A percentile compares a stretch with the other conserved stretches of the same genome.
These are phyloP conservation scores for Xestia xanthographa DNA, from an alignment of 2,888 invertebrate genomes.

Conservation along the genomic window DNA sequence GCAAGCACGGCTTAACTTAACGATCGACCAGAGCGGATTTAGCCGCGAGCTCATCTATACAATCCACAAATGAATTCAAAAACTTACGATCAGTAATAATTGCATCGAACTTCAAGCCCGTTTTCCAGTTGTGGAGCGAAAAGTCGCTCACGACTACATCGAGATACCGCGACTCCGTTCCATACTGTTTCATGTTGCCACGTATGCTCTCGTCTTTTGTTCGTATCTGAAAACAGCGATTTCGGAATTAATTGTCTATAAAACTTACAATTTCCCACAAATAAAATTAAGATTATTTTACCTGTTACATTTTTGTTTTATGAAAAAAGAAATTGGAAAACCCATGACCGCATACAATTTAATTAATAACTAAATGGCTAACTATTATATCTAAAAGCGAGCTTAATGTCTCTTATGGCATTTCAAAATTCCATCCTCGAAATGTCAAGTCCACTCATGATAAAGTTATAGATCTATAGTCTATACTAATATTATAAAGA, in stretches of 20 bases:
- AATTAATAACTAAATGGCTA: neutral
- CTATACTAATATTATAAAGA: too few relatives aligned
- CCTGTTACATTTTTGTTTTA: too few relatives aligned
- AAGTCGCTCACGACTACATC: slow-evolving; percentile 98
- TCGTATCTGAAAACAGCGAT: slow-evolving; percentile 85
- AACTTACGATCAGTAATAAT: slow-evolving; percentile 98
- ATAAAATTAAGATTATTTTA: neutral
- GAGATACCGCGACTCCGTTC: slow-evolving; percentile 93
- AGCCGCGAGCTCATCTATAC: too few relatives aligned
- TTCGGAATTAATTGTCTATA: neutral
- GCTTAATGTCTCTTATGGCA: neutral
- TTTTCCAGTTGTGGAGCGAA: slow-evolving; percentile 95
- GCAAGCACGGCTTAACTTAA: too few relatives aligned
- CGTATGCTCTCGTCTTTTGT: slow-evolving; percentile 96
- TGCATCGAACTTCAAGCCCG: slow-evolving; percentile 94
- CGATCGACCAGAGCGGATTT: too few relatives aligned
- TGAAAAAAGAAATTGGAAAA: neutral
- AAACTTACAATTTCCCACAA: neutral
- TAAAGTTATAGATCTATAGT: neutral
- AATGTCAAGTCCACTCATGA: neutral
- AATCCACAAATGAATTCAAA: too few relatives aligned
- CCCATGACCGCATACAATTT: neutral
- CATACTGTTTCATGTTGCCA: slow-evolving; percentile 97
- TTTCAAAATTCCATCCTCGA: neutral
- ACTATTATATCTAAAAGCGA: too few relatives aligned